These are phyloP conservation scores for Andrena marginata DNA, from an alignment of 2,888 invertebrate genomes.

Conservation along the genomic window DNA sequence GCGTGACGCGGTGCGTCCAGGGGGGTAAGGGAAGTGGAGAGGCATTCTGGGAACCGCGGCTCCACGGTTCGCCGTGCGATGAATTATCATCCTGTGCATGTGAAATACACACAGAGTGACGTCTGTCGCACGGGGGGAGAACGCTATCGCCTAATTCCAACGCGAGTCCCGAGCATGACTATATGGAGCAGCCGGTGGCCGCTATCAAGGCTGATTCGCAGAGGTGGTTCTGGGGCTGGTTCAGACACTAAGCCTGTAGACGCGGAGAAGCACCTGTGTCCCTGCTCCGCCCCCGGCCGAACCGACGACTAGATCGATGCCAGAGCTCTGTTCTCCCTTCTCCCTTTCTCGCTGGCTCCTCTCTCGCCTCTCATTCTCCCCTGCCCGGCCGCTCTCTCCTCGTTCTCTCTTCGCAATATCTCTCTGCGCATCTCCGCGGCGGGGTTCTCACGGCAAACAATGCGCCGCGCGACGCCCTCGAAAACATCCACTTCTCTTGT, in stretches of 20 bases:
- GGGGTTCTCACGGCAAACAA: conserved; percentile 80
- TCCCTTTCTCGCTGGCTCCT: conserved; percentile 48
- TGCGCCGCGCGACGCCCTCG: conserved; percentile 78
- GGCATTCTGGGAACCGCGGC: neutral
- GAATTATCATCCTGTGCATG: conserved; percentile 39
- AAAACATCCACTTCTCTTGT: conserved; percentile 81
- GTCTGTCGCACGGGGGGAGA: conserved; percentile 18
- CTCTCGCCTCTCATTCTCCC: conserved; percentile 20
- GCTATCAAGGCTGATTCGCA: conserved; percentile 75
- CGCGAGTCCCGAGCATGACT: conserved; percentile 55
- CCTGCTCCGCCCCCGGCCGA: conserved; percentile 78
- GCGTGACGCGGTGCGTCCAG: too few relatives aligned
- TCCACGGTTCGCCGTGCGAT: conserved; percentile 26
- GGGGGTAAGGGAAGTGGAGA: neutral
- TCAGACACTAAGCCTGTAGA: conserved; percentile 81
- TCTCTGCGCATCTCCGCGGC: conserved; percentile 76
- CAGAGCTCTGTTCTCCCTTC: conserved; percentile 70
- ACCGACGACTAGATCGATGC: conserved; percentile 82
- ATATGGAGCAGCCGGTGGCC: conserved; percentile 71
- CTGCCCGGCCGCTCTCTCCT: conserved; percentile 46
- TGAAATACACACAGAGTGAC: conserved; percentile 47
- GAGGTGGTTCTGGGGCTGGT: conserved; percentile 79
- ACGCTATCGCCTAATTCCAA: conserved; percentile 65
- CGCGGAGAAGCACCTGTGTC: conserved; percentile 82
- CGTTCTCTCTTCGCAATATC: conserved; percentile 73